Evolutionary conservation across 1,140 invertebrate species (phyloP), one percentile per base, ranked within the genome.

Genomic region (Lucilia cuprina): DNA sequence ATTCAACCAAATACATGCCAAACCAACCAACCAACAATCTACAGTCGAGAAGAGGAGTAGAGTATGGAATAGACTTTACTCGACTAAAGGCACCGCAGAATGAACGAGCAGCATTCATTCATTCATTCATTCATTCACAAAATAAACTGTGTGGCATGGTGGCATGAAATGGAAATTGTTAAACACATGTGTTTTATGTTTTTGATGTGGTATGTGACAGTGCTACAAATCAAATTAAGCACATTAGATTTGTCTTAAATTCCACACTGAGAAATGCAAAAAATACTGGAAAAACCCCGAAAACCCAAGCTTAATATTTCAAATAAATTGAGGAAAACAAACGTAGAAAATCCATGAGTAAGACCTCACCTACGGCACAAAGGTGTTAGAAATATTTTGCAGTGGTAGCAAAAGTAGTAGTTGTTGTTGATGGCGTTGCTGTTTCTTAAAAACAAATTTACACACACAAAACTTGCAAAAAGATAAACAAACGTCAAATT

Each of bases 141-240:
- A 7, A 41, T 7, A 41, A 41, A 41, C 10, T 41, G 5, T 7
- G 55, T 60, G 55, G 55, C 55, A 60, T 41, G n/a, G 55, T 60
- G 55, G 55, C 55, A 60, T 60, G 55, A 60, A n/a, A 60, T 7
- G 14, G 55, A 60, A 70, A 25, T 21, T 21, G 65, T 70, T 70
- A 70, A 70, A 70, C 65, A 70, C 74, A 77, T 80, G 41, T 80
- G 41, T 21, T 47, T 80, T 25, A 49, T 80, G 34, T 41, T 47
- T 41, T 78, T 78, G 41, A 49, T 49, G 77, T 80, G 77, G 77
- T 80, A 80, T 80, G 77, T 80, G 77, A 80, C 77, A 80, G 77
- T 49, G 41, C 77, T 49, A 80, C 77, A 80, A 80, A 80, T 80
- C 77, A 80, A 80, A 80, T 80, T 80, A 80, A 80, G 77, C 77